Percentiles rank a stretch among this genome's conserved stretches.
Conservation (phyloP, 2,113 vertebrate species). For the Phaetusa simplex region DNA sequence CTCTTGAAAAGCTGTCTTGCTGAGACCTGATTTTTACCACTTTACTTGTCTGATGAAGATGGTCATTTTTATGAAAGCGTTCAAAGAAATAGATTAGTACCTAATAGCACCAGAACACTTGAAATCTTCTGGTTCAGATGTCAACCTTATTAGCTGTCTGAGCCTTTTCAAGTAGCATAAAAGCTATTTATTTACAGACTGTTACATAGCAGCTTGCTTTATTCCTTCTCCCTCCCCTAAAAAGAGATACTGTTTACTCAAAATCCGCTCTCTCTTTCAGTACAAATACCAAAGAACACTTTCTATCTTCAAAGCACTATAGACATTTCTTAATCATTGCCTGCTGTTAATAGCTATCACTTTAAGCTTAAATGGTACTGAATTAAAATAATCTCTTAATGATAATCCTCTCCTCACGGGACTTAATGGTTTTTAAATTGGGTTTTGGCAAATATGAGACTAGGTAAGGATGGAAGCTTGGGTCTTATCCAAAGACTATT, state of each 20-base stretch:
- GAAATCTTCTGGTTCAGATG: slow-evolving; percentile 49
- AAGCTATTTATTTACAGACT: slow-evolving; percentile 68
- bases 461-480: background rate
- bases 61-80: slow-evolving; percentile 16
- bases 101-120: slow-evolving; percentile 21
- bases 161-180: slow-evolving; percentile 60
- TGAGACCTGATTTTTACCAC: background rate
- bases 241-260: slow-evolving; percentile 32
- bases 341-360: slow-evolving; percentile 46
- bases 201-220: slow-evolving; percentile 31
- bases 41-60: slow-evolving; percentile 13
- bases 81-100: slow-evolving; percentile 26
- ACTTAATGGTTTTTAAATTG: slow-evolving; percentile 69
- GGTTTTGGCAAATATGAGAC: slow-evolving; percentile 30
- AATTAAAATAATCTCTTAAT: slow-evolving; percentile 69
- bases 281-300: background rate
- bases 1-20: background rate
- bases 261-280: background rate
- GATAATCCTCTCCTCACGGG: slow-evolving; percentile 45
- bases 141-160: slow-evolving; percentile 54
- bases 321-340: background rate
- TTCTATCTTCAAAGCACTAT: background rate
- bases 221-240: background rate
- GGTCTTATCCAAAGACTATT: slow-evolving; percentile 3
- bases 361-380: slow-evolving; percentile 51